Percentiles rank a stretch among this genome's conserved stretches.
phyloP scores from a whole-genome alignment of 2,113 vertebrate species.

The Callipepla squamata region DNA sequence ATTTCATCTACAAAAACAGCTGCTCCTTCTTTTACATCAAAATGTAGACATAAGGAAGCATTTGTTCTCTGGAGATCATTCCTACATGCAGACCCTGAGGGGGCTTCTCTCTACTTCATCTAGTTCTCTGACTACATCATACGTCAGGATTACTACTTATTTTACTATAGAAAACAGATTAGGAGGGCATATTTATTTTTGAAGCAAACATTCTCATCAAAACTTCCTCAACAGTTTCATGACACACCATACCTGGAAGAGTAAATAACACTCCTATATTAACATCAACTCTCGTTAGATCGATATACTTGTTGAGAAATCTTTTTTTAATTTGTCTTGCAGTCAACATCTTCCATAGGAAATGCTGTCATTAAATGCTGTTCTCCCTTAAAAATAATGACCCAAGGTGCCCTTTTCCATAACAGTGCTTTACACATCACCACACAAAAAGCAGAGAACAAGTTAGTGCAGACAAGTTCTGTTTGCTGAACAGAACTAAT shows the following conservation, averaged over 20 bases:
- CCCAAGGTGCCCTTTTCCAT: neutral
- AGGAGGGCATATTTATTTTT: neutral
- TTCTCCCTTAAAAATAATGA: neutral
- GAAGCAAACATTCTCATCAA: neutral
- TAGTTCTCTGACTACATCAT: neutral
- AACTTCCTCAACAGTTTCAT: neutral
- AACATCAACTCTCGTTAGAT: neutral
- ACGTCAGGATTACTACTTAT: neutral
- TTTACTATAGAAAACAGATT: neutral
- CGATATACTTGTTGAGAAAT: neutral
- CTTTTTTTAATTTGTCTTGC: neutral
- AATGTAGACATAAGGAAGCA: neutral
- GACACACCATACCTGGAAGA: neutral
- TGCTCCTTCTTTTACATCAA: neutral
- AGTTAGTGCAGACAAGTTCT: neutral
- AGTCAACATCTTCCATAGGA: neutral
- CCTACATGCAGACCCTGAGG: neutral
- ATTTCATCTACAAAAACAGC: neutral
- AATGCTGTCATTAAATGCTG: neutral
- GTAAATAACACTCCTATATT: neutral
- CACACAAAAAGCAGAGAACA: neutral
- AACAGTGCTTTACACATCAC: neutral
- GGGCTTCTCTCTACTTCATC: neutral
- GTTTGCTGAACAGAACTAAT: neutral
- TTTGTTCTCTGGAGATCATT: constrained; percentile 1